Evolutionary conservation across 64 coral and sea anemone genomes (phyloP).

Genomic region (Catalaphyllia jardinei): DNA sequence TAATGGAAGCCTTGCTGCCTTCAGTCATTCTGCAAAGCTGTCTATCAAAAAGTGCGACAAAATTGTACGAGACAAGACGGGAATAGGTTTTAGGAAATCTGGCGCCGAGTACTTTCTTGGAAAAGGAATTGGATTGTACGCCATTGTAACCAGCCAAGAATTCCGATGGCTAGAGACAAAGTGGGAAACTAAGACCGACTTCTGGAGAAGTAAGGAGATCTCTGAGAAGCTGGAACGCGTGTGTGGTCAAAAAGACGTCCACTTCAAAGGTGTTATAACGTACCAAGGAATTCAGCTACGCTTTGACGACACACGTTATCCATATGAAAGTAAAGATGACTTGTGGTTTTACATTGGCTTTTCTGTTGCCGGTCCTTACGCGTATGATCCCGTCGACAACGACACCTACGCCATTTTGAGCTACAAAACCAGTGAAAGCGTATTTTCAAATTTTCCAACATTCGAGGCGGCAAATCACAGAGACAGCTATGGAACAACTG

Average conservation of each 20-base stretch:
- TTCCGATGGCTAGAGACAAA: not conserved
- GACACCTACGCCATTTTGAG: slow-evolving; percentile 25
- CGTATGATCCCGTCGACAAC: slow-evolving; percentile 38
- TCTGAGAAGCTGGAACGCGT: slow-evolving; percentile 47
- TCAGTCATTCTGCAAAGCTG: not conserved
- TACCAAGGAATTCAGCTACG: slow-evolving; percentile 44
- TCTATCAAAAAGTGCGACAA: slow-evolving; percentile 40
- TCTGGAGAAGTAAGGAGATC: slow-evolving; percentile 47
- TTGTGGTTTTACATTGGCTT: slow-evolving; percentile 51
- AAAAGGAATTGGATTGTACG: slow-evolving; percentile 29
- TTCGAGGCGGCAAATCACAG: too few relatives aligned
- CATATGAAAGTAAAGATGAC: slow-evolving; percentile 50
- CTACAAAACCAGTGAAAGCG: not conserved
- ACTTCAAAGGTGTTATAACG: slow-evolving; percentile 42
- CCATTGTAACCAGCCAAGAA: slow-evolving; percentile 23
- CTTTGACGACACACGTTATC: slow-evolving; percentile 54
- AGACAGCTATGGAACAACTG: not conserved
- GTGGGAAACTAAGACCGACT: slow-evolving; percentile 21
- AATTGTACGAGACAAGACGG: slow-evolving; percentile 35
- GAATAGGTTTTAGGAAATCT: slow-evolving; percentile 34
- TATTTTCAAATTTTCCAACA: not conserved
- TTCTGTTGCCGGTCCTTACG: slow-evolving; percentile 34
- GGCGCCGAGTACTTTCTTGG: slow-evolving; percentile 43
- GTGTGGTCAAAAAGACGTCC: slow-evolving; percentile 45
- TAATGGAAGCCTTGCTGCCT: slow-evolving; percentile 6